Base-by-base conservation (phyloP, 2,113 vertebrate genomes). In the Columbina picui region DNA sequence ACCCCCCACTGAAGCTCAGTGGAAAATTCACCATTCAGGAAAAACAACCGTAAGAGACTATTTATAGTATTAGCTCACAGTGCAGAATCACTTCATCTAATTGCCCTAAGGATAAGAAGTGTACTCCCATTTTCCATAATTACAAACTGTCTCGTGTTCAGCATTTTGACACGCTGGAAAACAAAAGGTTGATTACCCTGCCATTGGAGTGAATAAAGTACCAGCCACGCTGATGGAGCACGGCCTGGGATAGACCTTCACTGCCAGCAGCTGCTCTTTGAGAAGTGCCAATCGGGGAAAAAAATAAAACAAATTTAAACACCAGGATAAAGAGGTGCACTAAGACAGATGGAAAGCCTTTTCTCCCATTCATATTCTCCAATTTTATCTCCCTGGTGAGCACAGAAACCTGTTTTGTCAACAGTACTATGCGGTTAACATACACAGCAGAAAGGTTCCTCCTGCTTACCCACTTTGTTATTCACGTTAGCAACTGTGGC, bases 181-280 rank as follows among this genome's bases (percentile, higher is more conserved):
- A 89, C 90, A 70, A 92, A 87, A 95, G 85, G 87, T 59, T 96
- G 90, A 92, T 96, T 80, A 95, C 55, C 50, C 63, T 92, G 87
- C 68, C 38, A 17, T 6, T 23, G 68, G 25, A 68, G 68, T 81
- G 93, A 96, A 92, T 59, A 74, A 95, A 90, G 49, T 15, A 77
- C 55, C 68, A 92, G 83, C 85, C 92, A 45, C 77, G 81, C 30
- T 36, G 88, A 67, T 11, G 27, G 47, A 86, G 68, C 79, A 81
- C 57, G 27, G 2, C 68, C 59, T 52, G 80, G 70, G 90, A 38
- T 2, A 86, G 85, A 83, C 76, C 68, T 81, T 74, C 64, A 23
- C 82, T 81, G 64, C 43, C 59, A 84, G 85, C 93, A 96, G 92
- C 85, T 96, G 90, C 47, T 93, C 88, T 89, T 86, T 60, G 34